Percentiles rank a stretch among this genome's conserved stretches.
These are phyloP conservation scores for Clarias macrocephalus DNA, from an alignment of 2,113 vertebrate species.

Conservation along the genomic window DNA sequence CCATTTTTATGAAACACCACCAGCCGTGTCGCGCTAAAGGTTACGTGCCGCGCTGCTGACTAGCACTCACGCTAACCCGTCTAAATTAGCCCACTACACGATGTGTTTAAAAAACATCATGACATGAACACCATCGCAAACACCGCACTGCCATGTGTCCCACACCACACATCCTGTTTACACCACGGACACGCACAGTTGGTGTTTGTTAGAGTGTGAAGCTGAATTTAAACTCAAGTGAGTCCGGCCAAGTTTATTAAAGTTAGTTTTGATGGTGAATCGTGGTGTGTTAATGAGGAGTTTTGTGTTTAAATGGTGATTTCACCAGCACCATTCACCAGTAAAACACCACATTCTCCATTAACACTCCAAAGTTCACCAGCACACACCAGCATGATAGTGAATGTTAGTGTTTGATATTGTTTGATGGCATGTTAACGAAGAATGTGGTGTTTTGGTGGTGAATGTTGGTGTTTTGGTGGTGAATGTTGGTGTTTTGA, in stretches of 20 bases:
- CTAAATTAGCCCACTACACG: not conserved
- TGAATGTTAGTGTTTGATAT: too few relatives aligned
- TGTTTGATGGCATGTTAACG: too few relatives aligned
- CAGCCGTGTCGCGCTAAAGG: not conserved
- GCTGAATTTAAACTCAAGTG: not conserved
- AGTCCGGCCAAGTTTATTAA: not conserved
- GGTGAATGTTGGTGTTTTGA: not conserved
- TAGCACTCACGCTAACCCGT: not conserved
- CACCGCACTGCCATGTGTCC: not conserved
- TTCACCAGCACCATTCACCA: too few relatives aligned
- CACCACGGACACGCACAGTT: not conserved
- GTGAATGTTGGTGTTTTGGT: too few relatives aligned
- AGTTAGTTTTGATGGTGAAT: not conserved
- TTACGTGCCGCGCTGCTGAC: not conserved
- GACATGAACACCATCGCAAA: not conserved
- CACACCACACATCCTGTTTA: not conserved
- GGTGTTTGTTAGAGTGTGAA: not conserved
- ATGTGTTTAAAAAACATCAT: not conserved
- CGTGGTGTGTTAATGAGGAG: not conserved
- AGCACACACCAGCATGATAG: too few relatives aligned
- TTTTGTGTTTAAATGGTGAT: not conserved
- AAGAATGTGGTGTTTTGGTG: too few relatives aligned
- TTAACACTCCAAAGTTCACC: too few relatives aligned
- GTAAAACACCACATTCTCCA: too few relatives aligned
- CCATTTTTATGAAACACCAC: constrained; percentile 10